Evolutionary conservation across 92 coral and sea anemone species (phyloP).

Genomic region (Metridium senile): DNA sequence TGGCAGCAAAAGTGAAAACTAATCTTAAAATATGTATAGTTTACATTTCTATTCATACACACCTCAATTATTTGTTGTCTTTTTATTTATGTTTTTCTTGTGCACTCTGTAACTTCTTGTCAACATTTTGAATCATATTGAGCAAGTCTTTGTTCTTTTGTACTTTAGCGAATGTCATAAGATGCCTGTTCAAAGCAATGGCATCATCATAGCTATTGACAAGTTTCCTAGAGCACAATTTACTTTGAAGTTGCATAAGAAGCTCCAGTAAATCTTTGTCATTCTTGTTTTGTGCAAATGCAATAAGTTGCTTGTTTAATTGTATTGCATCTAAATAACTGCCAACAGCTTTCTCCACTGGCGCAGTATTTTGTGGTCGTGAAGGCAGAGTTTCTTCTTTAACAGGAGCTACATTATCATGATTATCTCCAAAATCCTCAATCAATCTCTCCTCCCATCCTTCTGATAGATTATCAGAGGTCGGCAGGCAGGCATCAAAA

Average conservation of each 20-base stretch:
- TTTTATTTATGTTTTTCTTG: neutral
- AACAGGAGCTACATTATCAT: neutral
- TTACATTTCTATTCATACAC: neutral
- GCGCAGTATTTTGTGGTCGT: neutral
- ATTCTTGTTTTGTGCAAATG: constrained; percentile 37
- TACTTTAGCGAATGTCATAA: constrained; percentile 11
- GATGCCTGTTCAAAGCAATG: constrained; percentile 10
- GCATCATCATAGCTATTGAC: constrained; percentile 21
- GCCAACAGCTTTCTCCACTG: constrained; percentile 3
- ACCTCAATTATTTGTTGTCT: neutral
- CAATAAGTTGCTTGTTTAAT: constrained; percentile 26
- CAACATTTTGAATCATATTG: constrained; percentile 11
- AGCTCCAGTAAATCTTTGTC: constrained; percentile 22
- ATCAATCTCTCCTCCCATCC: constrained; percentile 43
- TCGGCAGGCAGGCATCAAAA: constrained; percentile 23
- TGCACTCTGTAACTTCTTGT: constrained; percentile 18
- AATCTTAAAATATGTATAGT: too few relatives aligned
- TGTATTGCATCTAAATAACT: constrained; percentile 30
- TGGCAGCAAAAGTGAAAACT: too few relatives aligned
- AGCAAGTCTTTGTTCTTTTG: constrained; percentile 29
- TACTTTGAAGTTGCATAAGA: constrained; percentile 13
- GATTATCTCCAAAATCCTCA: constrained; percentile 37
- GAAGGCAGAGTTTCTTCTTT: neutral
- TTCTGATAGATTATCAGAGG: constrained; percentile 33
- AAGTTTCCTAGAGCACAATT: constrained; percentile 1